Percentiles rank a stretch among this genome's conserved stretches.
Evolutionary conservation across 2,888 invertebrate genomes (phyloP).

Genomic region (Ganaspis brasiliensis): DNA sequence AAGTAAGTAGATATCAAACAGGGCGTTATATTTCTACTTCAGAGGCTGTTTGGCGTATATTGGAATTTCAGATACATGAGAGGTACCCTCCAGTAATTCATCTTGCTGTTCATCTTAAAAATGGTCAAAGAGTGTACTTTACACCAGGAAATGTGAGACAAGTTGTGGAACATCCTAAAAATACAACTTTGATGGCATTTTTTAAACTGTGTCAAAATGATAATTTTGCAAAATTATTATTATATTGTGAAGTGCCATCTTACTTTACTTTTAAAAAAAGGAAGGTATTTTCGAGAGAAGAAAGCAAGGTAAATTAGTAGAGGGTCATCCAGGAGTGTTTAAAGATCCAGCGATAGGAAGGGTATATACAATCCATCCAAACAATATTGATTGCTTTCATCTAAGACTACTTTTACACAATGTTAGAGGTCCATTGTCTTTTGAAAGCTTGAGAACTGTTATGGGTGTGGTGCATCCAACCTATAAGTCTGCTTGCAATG

Average conservation of each 20-base stretch:
- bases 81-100: conserved; percentile 32
- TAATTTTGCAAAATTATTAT: too few relatives aligned
- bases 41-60: too few relatives aligned
- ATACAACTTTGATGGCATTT: too few relatives aligned
- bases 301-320: conserved; percentile 49
- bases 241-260: conserved; percentile 48
- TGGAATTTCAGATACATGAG: conserved; percentile 47
- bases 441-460: too few relatives aligned
- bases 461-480: too few relatives aligned
- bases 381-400: conserved; percentile 61
- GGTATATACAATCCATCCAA: conserved; percentile 67
- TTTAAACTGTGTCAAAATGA: too few relatives aligned
- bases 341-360: conserved; percentile 63
- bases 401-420: too few relatives aligned
- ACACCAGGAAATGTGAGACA: conserved; percentile 56
- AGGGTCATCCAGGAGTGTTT: too few relatives aligned
- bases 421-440: too few relatives aligned
- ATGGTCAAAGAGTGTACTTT: conserved; percentile 9
- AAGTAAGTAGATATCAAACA: not conserved
- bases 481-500: too few relatives aligned
- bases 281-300: conserved; percentile 42
- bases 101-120: not conserved
- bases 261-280: conserved; percentile 58
- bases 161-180: too few relatives aligned
- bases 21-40: too few relatives aligned